Evolutionary conservation across 2,888 invertebrate genomes (phyloP).

Genomic region (Ornithoptera priamus): DNA sequence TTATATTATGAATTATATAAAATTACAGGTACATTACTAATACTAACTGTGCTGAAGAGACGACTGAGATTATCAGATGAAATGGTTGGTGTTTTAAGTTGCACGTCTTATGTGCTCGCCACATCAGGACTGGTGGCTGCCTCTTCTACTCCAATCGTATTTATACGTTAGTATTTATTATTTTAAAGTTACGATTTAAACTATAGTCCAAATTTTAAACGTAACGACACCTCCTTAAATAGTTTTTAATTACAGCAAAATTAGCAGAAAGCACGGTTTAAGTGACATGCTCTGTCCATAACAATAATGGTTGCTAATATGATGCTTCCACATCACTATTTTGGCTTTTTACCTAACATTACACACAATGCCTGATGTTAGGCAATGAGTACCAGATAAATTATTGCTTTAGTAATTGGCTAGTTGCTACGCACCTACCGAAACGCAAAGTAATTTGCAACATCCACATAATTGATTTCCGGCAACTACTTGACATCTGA

Average conservation of each 20-base stretch:
- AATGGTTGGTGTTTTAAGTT: slow-evolving; percentile 65
- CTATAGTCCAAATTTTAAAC: not conserved
- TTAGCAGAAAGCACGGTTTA: not conserved
- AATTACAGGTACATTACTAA: slow-evolving; percentile 67
- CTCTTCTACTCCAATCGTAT: slow-evolving; percentile 54
- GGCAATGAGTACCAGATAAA: too few species aligned
- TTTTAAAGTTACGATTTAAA: not conserved
- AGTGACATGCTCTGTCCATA: too few species aligned
- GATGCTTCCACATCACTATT: too few species aligned
- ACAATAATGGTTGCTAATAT: too few species aligned
- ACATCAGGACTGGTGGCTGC: slow-evolving; percentile 62
- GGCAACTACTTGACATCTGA: too few species aligned
- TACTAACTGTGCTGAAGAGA: slow-evolving; percentile 64
- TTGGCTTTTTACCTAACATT: too few species aligned
- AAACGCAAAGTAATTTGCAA: too few species aligned
- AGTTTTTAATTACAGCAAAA: not conserved
- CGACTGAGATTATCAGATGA: slow-evolving; percentile 61
- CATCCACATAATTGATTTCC: too few species aligned
- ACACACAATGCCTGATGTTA: too few species aligned
- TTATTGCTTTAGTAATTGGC: too few species aligned
- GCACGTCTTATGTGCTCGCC: slow-evolving; percentile 59
- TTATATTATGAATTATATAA: not conserved
- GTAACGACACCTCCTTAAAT: not conserved
- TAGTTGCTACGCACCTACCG: too few species aligned
- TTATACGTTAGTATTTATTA: slow-evolving; percentile 52